Conservation (phyloP, 2,888 invertebrate genomes). For the Lithophane socia region DNA sequence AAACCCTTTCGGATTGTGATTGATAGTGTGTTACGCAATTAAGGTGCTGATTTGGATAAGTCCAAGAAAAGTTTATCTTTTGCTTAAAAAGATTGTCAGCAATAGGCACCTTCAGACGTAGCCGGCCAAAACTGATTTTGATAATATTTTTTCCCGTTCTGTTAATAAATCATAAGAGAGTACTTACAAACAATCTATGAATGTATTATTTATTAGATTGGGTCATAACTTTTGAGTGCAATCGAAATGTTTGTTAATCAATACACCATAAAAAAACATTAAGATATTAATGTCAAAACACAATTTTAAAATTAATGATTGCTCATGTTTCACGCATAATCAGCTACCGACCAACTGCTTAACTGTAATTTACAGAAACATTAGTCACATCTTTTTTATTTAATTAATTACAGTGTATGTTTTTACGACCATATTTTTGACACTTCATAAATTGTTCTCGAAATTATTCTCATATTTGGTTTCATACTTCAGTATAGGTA, state of each 20-base stretch:
- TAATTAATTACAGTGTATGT: constrained; percentile 25
- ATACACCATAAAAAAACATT: constrained; percentile 28
- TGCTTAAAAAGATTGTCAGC: background rate
- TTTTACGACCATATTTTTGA: constrained; percentile 30
- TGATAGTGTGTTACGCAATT: background rate
- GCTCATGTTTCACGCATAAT: constrained; percentile 51
- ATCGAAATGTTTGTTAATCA: constrained; percentile 26
- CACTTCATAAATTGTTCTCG: constrained; percentile 4
- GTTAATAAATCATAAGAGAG: background rate
- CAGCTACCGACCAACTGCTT: constrained; percentile 36
- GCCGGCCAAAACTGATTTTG: background rate
- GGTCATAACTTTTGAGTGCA: background rate
- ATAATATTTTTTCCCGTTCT: background rate
- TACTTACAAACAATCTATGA: background rate
- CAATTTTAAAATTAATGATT: constrained; percentile 33
- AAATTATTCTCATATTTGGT: background rate
- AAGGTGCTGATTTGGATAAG: background rate
- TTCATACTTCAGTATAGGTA: background rate
- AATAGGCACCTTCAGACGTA: background rate
- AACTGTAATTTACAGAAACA: constrained; percentile 42
- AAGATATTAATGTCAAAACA: constrained; percentile 30
- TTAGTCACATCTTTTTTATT: constrained; percentile 26
- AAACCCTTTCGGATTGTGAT: background rate
- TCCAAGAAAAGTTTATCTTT: background rate
- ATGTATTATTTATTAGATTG: background rate